phyloP scores from a whole-genome alignment of 2,888 invertebrate genomes.

The Aspidiotus rigidus region DNA sequence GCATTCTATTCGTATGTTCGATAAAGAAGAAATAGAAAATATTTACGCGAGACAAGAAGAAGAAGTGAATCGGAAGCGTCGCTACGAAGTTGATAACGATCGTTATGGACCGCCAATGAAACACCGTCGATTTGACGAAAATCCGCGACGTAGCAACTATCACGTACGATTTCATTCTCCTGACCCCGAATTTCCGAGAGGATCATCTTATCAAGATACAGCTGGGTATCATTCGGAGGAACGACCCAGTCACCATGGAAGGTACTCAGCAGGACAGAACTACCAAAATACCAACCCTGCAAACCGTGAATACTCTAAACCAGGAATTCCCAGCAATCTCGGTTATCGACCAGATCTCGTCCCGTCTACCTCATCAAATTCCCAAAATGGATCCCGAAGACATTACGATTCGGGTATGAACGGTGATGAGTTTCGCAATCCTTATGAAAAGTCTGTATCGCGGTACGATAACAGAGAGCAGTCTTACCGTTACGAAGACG shows the following conservation, averaged over 20 bases:
- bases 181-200: no score
- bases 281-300: no score
- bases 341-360: no score
- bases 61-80: not conserved
- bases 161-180: not conserved
- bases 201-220: no score
- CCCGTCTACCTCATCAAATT: no score
- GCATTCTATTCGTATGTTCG: conserved; percentile 7
- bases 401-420: no score
- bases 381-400: no score
- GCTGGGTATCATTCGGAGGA: no score
- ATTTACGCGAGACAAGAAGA: conserved; percentile 7
- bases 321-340: no score
- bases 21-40: conserved; percentile 11
- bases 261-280: no score
- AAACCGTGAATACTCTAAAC: no score
- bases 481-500: not conserved
- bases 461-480: not conserved
- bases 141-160: not conserved
- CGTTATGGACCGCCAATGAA: not conserved
- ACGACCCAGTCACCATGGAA: no score
- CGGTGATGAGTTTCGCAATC: not conserved
- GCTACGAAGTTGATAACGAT: not conserved
- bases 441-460: not conserved
- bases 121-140: not conserved